Conservation (phyloP, 2,888 invertebrate species). For the Chromoteleia sp. region DNA sequence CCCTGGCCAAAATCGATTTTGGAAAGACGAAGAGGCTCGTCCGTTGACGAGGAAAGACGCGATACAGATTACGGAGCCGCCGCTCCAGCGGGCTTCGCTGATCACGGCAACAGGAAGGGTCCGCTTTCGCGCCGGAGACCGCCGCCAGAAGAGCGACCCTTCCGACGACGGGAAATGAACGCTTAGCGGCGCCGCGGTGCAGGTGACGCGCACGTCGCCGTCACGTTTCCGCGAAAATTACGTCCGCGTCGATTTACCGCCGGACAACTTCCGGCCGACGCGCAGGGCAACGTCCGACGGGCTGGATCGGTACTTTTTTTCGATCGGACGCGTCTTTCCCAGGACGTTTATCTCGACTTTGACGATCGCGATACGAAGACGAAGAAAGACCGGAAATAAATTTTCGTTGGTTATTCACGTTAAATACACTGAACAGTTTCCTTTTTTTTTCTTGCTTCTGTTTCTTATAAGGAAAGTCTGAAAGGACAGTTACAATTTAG, state of each 20-base stretch:
- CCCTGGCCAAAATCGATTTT: conserved; percentile 83
- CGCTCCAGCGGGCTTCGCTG: conserved; percentile 75
- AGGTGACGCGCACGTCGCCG: conserved; percentile 43
- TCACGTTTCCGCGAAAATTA: conserved; percentile 56
- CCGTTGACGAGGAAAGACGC: conserved; percentile 71
- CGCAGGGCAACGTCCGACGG: too few species aligned
- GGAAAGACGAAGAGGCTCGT: conserved; percentile 76
- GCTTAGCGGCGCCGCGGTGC: conserved; percentile 48
- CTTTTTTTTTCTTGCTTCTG: too few species aligned
- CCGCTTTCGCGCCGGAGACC: conserved; percentile 50
- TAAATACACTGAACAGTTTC: too few species aligned
- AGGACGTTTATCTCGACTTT: too few species aligned
- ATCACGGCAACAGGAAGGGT: conserved; percentile 78
- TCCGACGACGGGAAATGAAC: conserved; percentile 58
- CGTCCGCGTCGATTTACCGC: conserved; percentile 25
- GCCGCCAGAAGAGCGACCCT: conserved; percentile 45
- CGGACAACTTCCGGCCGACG: conserved; percentile 34
- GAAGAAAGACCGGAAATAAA: too few species aligned
- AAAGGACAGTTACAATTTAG: too few species aligned
- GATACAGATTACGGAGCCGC: conserved; percentile 80
- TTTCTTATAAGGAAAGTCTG: too few species aligned
- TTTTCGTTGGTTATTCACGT: too few species aligned
- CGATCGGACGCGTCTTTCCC: too few species aligned
- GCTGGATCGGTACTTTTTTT: too few species aligned
- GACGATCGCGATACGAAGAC: too few species aligned